phyloP scores from a whole-genome alignment of 1,140 invertebrate species.

The Lasaia peninsularis region DNA sequence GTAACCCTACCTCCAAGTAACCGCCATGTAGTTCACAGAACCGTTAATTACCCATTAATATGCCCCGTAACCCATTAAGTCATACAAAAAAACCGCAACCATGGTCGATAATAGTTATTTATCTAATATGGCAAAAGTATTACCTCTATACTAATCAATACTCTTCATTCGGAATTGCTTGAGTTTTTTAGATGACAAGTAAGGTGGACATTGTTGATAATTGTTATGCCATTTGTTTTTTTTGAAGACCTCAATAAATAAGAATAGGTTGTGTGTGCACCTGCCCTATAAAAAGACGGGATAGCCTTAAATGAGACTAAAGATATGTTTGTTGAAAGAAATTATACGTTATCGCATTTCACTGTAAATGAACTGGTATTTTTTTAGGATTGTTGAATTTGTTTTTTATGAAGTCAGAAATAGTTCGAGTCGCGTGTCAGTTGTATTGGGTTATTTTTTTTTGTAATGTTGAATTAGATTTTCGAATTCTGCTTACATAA shows the following conservation, averaged over 20 bases:
- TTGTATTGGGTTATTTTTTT: too few relatives aligned
- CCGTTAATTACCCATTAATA: slow-evolving; percentile 8
- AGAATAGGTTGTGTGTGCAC: slow-evolving; percentile 46
- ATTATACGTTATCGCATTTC: slow-evolving; percentile 23
- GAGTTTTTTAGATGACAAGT: slow-evolving; percentile 45
- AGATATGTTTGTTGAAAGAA: slow-evolving; percentile 33
- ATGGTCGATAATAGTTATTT: background rate
- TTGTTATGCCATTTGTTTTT: slow-evolving; percentile 60
- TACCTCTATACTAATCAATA: slow-evolving; percentile 8
- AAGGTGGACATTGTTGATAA: slow-evolving; percentile 45
- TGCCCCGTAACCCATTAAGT: slow-evolving; percentile 3
- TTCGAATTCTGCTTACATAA: too few relatives aligned
- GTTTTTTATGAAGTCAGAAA: too few relatives aligned
- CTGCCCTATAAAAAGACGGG: slow-evolving; percentile 56
- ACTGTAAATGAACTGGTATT: background rate
- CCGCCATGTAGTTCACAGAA: background rate
- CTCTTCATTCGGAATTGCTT: slow-evolving; percentile 33
- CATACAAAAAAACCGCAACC: background rate
- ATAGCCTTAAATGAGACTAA: slow-evolving; percentile 45
- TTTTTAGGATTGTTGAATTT: too few relatives aligned
- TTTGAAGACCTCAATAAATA: slow-evolving; percentile 47
- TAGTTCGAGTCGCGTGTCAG: too few relatives aligned
- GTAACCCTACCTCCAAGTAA: background rate
- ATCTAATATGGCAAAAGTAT: slow-evolving; percentile 7
- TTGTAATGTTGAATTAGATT: too few relatives aligned